Conservation (phyloP, 2,113 vertebrate species). For the Mirza zaza region DNA sequence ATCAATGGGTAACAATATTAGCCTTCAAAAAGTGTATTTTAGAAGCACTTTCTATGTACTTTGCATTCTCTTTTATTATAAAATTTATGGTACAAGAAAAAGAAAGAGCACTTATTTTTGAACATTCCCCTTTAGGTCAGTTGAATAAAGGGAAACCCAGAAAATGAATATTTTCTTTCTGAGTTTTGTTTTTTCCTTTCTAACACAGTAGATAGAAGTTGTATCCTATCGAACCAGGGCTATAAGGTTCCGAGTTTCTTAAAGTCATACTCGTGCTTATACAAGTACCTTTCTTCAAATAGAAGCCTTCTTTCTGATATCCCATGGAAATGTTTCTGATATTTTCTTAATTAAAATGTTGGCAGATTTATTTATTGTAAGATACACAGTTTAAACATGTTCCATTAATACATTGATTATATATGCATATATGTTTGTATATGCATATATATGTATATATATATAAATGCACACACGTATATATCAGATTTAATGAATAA, state of each 20-base stretch:
- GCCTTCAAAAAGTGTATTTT: not conserved
- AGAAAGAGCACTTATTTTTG: not conserved
- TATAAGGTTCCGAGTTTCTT: not conserved
- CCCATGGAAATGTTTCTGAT: not conserved
- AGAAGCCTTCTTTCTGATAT: not conserved
- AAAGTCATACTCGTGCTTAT: not conserved
- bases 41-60: not conserved
- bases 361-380: not conserved
- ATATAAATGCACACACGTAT: too few relatives aligned
- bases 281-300: accelerated
- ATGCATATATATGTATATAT: too few relatives aligned
- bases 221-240: not conserved
- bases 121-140: not conserved
- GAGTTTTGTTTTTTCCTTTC: not conserved
- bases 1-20: not conserved
- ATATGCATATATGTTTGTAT: too few relatives aligned
- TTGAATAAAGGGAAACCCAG: not conserved
- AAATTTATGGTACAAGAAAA: not conserved
- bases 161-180: not conserved
- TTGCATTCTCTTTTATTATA: not conserved
- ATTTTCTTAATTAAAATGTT: not conserved
- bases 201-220: too few relatives aligned
- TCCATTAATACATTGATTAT: not conserved
- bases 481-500: not conserved
- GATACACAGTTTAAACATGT: not conserved